Conservation (phyloP, 1,140 invertebrate genomes). For the Drosophila funebris region DNA sequence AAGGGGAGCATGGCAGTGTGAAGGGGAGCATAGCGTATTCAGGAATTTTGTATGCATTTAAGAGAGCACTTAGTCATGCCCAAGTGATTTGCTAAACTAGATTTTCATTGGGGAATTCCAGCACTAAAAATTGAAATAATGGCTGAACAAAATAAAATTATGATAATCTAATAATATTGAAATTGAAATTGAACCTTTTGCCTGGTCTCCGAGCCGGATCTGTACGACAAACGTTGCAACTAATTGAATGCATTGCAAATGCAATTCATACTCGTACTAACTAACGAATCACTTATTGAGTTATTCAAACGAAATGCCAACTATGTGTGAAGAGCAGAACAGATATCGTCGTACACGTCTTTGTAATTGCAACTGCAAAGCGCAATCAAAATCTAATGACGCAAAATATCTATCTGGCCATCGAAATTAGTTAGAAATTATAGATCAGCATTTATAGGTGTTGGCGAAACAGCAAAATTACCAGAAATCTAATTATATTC, state of each 20-base stretch:
- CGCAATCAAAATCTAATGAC: conserved; percentile 10
- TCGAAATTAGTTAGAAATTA: conserved; percentile 14
- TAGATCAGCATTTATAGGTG: conserved; percentile 2
- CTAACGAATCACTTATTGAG: conserved; percentile 61
- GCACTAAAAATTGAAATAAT: conserved; percentile 59
- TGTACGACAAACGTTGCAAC: conserved; percentile 48
- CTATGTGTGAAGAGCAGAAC: conserved; percentile 67
- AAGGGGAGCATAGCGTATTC: neutral
- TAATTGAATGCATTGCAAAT: conserved; percentile 65
- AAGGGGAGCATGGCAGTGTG: neutral
- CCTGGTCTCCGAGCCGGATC: conserved; percentile 54
- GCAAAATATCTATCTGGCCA: too few species aligned
- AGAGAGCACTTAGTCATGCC: conserved; percentile 75
- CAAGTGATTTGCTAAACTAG: conserved; percentile 80
- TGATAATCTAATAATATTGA: conserved; percentile 59
- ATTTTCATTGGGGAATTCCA: conserved; percentile 53
- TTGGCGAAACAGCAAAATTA: neutral
- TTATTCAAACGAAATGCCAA: conserved; percentile 76
- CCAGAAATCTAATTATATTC: neutral
- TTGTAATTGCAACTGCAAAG: conserved; percentile 53
- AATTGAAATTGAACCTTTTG: conserved; percentile 34
- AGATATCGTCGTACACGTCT: conserved; percentile 18
- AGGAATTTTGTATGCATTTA: conserved; percentile 79
- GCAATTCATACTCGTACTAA: conserved; percentile 37
- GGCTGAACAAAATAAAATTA: conserved; percentile 30